Conservation (phyloP, 2,888 invertebrate genomes). For the Tenthredo mesomela region DNA sequence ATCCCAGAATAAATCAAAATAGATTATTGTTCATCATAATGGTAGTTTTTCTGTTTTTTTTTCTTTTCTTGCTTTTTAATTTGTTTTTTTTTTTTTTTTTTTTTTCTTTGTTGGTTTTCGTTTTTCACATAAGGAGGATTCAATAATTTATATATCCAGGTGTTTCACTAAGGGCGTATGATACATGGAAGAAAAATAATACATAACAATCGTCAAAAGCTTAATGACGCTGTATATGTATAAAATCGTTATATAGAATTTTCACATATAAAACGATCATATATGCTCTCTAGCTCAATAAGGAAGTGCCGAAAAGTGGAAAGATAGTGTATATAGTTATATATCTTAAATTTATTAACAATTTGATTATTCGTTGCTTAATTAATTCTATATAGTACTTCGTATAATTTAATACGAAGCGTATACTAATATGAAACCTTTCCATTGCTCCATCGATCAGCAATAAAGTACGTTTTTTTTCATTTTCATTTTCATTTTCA, state of each 20-base stretch:
- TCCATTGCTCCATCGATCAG: slow-evolving; percentile 3
- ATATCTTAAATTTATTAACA: slow-evolving; percentile 42
- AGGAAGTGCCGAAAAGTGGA: slow-evolving; percentile 46
- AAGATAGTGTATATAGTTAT: slow-evolving; percentile 17
- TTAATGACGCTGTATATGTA: slow-evolving; percentile 22
- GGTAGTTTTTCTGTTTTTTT: slow-evolving; percentile 61
- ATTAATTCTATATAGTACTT: slow-evolving; percentile 13
- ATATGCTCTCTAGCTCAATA: slow-evolving; percentile 44
- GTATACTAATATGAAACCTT: not conserved
- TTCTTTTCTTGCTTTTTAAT: slow-evolving; percentile 53
- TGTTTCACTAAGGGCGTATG: slow-evolving; percentile 51
- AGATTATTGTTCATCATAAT: slow-evolving; percentile 77
- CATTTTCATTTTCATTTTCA: not conserved
- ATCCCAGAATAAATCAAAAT: slow-evolving; percentile 79
- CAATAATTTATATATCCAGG: slow-evolving; percentile 47
- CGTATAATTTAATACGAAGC: not conserved
- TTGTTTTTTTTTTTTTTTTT: not conserved
- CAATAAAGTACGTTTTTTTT: not conserved
- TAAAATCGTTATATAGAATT: not conserved
- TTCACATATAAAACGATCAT: slow-evolving; percentile 6
- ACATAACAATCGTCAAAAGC: not conserved
- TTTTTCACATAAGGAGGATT: slow-evolving; percentile 60
- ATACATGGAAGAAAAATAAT: slow-evolving; percentile 5
- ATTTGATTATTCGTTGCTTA: slow-evolving; percentile 29
- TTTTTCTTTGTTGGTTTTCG: slow-evolving; percentile 38